Conservation (phyloP, 2,113 vertebrate species). For the Hyla sarda region DNA sequence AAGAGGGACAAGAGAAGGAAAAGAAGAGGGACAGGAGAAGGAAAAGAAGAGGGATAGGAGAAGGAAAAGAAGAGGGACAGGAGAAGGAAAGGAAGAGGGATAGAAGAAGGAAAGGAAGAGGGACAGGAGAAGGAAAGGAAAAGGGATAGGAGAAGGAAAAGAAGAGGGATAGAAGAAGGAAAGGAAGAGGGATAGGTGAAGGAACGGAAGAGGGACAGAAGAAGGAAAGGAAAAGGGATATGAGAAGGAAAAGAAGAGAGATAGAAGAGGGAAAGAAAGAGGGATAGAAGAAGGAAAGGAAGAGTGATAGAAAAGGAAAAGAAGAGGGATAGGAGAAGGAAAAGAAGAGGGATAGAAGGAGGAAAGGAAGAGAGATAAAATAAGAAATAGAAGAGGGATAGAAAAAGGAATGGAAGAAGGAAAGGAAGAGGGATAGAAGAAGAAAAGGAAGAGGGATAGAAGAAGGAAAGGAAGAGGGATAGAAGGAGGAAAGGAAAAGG, state of each 20-base stretch:
- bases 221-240: neutral
- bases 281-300: no score
- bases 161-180: no score
- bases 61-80: no score
- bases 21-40: no score
- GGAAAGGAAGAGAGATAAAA: neutral
- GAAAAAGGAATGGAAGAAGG: neutral
- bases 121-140: no score
- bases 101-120: no score
- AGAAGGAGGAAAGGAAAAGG: neutral
- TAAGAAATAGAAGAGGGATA: neutral
- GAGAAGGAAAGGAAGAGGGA: no score
- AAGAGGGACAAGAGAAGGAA: neutral
- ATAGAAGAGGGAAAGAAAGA: neutral
- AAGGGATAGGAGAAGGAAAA: neutral
- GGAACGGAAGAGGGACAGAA: neutral
- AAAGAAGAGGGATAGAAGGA: neutral
- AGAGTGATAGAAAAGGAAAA: no score
- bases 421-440: neutral
- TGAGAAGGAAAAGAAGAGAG: no score
- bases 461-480: no score
- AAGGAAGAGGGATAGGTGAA: no score
- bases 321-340: neutral
- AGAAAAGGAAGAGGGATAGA: neutral
- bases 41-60: no score